Evolutionary conservation across 2,797 vertebrate species (phyloP).

Genomic region (Chrysocyon brachyurus): DNA sequence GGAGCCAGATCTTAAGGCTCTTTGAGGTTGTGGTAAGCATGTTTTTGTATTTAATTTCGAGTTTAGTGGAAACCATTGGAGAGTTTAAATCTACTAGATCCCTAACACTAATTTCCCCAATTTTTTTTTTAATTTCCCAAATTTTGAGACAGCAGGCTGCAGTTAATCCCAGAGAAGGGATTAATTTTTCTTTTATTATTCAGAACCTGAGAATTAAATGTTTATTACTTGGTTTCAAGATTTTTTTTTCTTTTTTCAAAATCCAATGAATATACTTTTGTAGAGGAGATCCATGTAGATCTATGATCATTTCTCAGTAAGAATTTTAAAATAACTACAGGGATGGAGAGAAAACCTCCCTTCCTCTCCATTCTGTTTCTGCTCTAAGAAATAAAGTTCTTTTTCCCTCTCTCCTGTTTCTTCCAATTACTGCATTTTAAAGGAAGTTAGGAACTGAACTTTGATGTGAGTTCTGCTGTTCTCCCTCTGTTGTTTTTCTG

Average conservation of each 20-base stretch:
- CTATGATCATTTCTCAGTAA: slow-evolving; percentile 30
- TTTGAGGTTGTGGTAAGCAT: background rate
- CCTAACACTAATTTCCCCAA: background rate
- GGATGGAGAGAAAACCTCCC: background rate
- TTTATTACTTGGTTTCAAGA: slow-evolving; percentile 41
- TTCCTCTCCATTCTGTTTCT: slow-evolving; percentile 39
- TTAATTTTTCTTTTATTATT: slow-evolving; percentile 34
- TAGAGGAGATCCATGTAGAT: background rate
- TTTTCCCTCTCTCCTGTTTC: slow-evolving; percentile 14
- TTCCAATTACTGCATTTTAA: slow-evolving; percentile 33
- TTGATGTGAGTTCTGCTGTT: slow-evolving; percentile 52
- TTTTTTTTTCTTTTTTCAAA: background rate
- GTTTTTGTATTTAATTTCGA: slow-evolving; percentile 53
- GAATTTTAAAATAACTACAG: slow-evolving; percentile 42
- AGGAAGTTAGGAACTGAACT: slow-evolving; percentile 51
- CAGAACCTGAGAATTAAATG: slow-evolving; percentile 39
- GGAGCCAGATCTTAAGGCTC: background rate
- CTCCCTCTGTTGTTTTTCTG: slow-evolving; percentile 65
- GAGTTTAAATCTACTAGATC: background rate
- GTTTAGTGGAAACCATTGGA: background rate
- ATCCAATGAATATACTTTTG: background rate
- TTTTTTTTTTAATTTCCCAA: slow-evolving; percentile 34
- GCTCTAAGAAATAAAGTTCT: slow-evolving; percentile 29
- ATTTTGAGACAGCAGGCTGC: slow-evolving; percentile 35
- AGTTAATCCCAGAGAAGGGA: background rate